Evolutionary conservation across 2,113 vertebrate genomes (phyloP), one percentile per base, ranked within the genome.

Genomic region (Plotosus lineatus): DNA sequence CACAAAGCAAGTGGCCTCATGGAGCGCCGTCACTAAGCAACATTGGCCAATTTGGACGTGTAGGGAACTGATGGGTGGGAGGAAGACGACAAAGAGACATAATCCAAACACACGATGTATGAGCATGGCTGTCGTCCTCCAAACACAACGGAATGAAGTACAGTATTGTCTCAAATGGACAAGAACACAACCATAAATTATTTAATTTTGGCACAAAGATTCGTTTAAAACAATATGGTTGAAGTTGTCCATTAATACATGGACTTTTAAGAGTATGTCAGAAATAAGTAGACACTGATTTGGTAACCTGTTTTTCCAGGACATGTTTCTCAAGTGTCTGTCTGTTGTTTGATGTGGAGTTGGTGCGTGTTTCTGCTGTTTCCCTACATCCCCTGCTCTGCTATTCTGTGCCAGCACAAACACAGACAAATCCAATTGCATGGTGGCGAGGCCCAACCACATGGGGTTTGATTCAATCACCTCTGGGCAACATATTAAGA

Each of bases 401-500:
- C 88, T 91, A 89, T 88, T 86, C 79, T 88, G 88, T 88, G 66
- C 83, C 88, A 82, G 53, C 83, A 83, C 90, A 90, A 92, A 92
- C 87, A 83, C 83, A 88, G 88, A 88, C 85, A 84, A 89, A 92
- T 92, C 92, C 88, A 90, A 92, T 94, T 91, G 91, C 87, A 89
- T 82, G 86, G 83, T 85, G 86, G 82, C 87, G 38, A 77, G 85
- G 86, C 79, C 80, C 85, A 91, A 90, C 85, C 82, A 84, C 83
- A 89, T 89, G 81, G 82, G 77, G 90, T 88, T 88, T 90, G 90
- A 91, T 91, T 90, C 92, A 88, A 86, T 92, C 90, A 88, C 81
- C 89, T 68, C 87, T 80, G 89, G 84, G 87, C 85, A 87, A 84
- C 85, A 86, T 85, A 60, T 82, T 82, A 83, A 85, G 86, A 81